Percentiles rank a stretch among this genome's conserved stretches.
Conservation (phyloP, 1,140 invertebrate genomes). For the Achatina immaculata region DNA sequence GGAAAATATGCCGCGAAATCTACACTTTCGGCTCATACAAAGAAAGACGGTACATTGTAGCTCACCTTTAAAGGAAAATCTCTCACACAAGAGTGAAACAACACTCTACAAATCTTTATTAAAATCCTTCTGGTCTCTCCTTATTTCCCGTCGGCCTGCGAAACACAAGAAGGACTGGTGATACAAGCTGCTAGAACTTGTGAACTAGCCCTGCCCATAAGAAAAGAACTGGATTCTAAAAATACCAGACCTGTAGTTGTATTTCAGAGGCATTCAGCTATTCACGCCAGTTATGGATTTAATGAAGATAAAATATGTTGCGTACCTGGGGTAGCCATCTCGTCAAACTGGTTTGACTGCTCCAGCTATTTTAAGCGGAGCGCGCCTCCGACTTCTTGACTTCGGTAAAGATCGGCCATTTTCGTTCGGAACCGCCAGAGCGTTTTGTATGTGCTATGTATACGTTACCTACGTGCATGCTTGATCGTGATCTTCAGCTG, state of each 20-base stretch:
- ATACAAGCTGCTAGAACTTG: no score
- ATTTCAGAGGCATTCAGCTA: slow-evolving; percentile 18
- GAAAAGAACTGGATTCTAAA: slow-evolving; percentile 22
- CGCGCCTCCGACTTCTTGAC: slow-evolving; percentile 11
- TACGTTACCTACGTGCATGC: no score
- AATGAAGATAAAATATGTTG: not conserved
- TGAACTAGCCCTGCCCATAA: slow-evolving; percentile 14
- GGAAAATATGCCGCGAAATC: no score
- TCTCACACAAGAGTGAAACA: no score
- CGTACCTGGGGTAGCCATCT: not conserved
- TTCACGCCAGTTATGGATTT: not conserved
- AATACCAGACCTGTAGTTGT: slow-evolving; percentile 27
- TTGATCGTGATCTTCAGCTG: no score
- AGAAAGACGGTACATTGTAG: no score
- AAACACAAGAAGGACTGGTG: not conserved
- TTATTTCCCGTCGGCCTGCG: not conserved
- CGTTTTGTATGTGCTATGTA: no score
- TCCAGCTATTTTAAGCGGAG: not conserved
- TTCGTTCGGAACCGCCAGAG: no score
- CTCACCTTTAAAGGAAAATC: no score
- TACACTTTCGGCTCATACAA: no score
- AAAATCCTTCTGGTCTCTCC: not conserved
- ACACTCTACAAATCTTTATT: no score
- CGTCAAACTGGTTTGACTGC: slow-evolving; percentile 32
- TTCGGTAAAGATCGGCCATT: slow-evolving; percentile 5